These are phyloP conservation scores for Ondatra zibethicus DNA, from an alignment of 2,113 vertebrate genomes.

Conservation along the genomic window DNA sequence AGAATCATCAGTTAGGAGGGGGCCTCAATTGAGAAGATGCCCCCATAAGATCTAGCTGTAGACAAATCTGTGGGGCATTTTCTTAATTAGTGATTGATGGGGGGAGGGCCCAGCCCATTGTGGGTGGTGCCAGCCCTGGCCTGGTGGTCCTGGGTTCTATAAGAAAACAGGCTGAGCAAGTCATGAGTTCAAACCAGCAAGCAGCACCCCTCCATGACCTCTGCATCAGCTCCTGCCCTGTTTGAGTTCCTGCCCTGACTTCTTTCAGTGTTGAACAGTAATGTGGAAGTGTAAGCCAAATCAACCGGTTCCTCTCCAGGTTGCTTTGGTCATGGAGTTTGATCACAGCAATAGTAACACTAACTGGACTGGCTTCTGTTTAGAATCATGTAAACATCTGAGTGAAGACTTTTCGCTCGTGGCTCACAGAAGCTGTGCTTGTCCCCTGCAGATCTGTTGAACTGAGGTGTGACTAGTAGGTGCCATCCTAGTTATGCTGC, in stretches of 20 bases:
- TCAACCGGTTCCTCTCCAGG: background rate
- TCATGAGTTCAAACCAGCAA: background rate
- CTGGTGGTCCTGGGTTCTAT: background rate
- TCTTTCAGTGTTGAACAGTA: background rate
- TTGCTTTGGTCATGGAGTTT: background rate
- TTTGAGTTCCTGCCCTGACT: background rate
- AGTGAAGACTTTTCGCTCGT: background rate
- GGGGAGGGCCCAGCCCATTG: background rate
- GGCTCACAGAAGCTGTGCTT: background rate
- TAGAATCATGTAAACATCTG: background rate
- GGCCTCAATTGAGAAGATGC: background rate
- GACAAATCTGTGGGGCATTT: background rate
- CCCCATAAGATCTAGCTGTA: background rate
- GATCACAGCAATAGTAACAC: background rate
- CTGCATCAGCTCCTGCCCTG: background rate
- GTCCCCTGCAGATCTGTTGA: background rate
- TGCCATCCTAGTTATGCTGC: accelerated
- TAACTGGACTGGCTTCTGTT: background rate
- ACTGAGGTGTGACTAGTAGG: background rate
- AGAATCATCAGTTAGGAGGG: background rate
- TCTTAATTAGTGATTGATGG: background rate
- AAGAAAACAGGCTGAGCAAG: background rate
- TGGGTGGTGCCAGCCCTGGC: background rate
- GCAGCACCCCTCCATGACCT: background rate
- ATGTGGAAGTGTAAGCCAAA: background rate